These are phyloP conservation scores for Gadopsis bispinosus DNA, from an alignment of 2,797 vertebrate genomes.

Conservation along the genomic window DNA sequence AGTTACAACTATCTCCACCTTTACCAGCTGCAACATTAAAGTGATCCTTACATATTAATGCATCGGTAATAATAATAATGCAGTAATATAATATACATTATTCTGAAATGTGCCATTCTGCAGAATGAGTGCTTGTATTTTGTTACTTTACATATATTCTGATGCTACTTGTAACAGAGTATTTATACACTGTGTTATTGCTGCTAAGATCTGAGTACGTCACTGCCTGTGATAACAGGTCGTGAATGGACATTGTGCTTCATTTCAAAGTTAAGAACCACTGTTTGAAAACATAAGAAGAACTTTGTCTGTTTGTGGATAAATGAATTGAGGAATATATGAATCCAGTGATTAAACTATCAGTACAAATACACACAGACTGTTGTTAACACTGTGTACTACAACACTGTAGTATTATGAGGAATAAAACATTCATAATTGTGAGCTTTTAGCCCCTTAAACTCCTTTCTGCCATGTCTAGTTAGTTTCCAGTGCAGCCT, in stretches of 20 bases:
- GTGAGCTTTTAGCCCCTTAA: constrained; percentile 8
- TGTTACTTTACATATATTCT: not conserved
- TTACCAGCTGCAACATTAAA: not conserved
- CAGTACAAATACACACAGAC: constrained; percentile 7
- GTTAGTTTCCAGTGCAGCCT: constrained; percentile 31
- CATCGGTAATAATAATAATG: not conserved
- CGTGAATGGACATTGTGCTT: not conserved
- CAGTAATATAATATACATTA: not conserved
- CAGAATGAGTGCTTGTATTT: not conserved
- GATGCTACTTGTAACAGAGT: not conserved
- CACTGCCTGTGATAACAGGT: not conserved
- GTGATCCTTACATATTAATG: not conserved
- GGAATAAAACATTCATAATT: not conserved
- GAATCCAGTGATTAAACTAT: constrained; percentile 25
- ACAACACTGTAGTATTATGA: not conserved
- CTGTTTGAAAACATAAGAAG: not conserved
- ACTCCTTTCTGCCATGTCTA: not conserved
- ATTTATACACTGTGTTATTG: not conserved
- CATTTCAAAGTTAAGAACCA: not conserved
- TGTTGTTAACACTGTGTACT: constrained; percentile 1
- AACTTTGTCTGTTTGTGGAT: constrained; percentile 15
- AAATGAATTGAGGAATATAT: constrained; percentile 21
- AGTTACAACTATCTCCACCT: not conserved
- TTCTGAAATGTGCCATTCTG: not conserved
- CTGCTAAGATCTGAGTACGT: not conserved